Evolutionary conservation across 2,888 invertebrate species (phyloP), one percentile per base, ranked within the genome.

Genomic region (Dermolepida albohirtum): DNA sequence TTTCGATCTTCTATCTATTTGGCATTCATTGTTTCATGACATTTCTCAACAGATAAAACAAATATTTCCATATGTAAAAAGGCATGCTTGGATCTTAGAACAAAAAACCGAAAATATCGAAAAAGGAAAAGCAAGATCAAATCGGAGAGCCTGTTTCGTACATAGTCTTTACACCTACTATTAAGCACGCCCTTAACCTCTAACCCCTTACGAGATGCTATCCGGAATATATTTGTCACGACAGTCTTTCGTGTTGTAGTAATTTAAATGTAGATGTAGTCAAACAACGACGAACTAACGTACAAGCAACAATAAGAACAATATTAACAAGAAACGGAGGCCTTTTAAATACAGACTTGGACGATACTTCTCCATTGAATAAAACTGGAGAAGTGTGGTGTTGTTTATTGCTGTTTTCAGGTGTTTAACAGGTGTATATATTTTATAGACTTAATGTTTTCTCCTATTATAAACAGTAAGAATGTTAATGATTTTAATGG

Each of bases 141-240:
- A 47, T 5, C 6, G 14, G 8, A n/a, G 14, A 47, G 14, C 40
- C 16, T 34, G 39, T 40, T 40, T 63, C 49, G 39, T 63, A 47
- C 17, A 40, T 29, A 34, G 44, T 59, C 50, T 51, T 68, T 67
- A 66, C 70, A 66, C 70, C 70, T 71, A 69, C 70, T 55, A 47
- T 52, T 47, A 66, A 66, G 52, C 70, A 71, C 70, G 70, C 68
- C 70, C 66, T 64, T 71, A 69, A 71, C 70, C 70, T 69, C 34
- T 68, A 55, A 55, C 62, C 70, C 64, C 68, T 64, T 66, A 43
- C 50, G 43, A 77, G 78, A 78, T 77, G 74, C 72, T 74, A 78
- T 78, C 77, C 76, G 51, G 74, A 74, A 79, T 78, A 74, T 77
- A 78, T 78, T 79, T 79, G 79, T 79, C 79, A 79, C 79, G 79